Evolutionary conservation across 2,888 invertebrate species (phyloP).

Genomic region (Tetragonisca angustula): DNA sequence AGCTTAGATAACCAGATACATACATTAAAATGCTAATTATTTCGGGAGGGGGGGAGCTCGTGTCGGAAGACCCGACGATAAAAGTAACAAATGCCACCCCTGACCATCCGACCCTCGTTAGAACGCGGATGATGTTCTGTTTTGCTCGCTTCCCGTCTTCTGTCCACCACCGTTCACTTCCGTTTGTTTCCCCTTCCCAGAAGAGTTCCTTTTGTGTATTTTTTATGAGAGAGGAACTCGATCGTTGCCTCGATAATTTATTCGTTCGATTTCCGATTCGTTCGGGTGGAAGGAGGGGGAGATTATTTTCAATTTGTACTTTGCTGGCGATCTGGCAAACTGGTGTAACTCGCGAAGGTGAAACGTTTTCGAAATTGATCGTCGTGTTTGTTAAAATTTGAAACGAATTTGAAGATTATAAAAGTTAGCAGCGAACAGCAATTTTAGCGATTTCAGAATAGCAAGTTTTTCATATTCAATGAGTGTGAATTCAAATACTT

Average conservation of each 20-base stretch:
- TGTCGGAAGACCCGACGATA: slow-evolving; percentile 62
- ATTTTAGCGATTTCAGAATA: no score
- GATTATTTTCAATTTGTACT: background rate
- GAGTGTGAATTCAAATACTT: no score
- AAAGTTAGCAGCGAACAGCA: no score
- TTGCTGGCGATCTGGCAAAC: background rate
- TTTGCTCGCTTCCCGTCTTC: slow-evolving; percentile 27
- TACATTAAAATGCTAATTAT: slow-evolving; percentile 76
- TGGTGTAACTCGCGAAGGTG: no score
- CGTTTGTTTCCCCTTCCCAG: no score
- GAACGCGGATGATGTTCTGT: slow-evolving; percentile 54
- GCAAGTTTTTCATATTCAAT: no score
- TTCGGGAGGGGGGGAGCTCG: slow-evolving; percentile 60
- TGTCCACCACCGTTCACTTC: background rate
- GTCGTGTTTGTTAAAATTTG: no score
- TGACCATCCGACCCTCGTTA: slow-evolving; percentile 60
- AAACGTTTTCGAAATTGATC: no score
- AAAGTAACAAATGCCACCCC: slow-evolving; percentile 69
- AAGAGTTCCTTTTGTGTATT: background rate
- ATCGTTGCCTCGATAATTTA: background rate
- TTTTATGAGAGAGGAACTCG: slow-evolving; percentile 8
- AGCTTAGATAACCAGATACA: slow-evolving; percentile 73
- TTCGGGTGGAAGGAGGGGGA: background rate
- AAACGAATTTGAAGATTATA: no score
- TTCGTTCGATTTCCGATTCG: background rate